phyloP scores from a whole-genome alignment of 1,140 invertebrate species.

The Drosophila miranda region DNA sequence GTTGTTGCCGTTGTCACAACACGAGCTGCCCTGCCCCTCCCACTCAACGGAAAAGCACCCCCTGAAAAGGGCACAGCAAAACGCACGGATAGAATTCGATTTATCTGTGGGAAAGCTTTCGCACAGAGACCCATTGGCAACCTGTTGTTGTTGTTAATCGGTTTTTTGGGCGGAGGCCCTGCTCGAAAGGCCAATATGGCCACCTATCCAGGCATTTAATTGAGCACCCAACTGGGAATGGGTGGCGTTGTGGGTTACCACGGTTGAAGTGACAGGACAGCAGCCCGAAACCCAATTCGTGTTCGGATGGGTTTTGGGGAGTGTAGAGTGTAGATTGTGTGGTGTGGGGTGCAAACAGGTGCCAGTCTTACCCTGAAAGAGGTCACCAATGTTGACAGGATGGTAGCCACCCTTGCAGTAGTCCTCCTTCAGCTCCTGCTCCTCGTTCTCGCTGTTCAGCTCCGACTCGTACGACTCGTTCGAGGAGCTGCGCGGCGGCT shows the following conservation, averaged over 20 bases:
- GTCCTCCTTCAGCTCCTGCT: conserved; percentile 97
- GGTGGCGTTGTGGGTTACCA: conserved; percentile 17
- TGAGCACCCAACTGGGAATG: not conserved
- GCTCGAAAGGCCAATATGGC: conserved; percentile 49
- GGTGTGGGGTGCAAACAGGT: conserved; percentile 66
- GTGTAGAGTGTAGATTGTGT: too few species aligned
- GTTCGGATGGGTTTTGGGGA: conserved; percentile 4
- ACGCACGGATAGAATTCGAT: conserved; percentile 32
- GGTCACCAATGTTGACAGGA: conserved; percentile 97
- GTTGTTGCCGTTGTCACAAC: conserved; percentile 50
- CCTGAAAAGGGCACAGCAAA: conserved; percentile 13
- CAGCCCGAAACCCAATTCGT: not conserved
- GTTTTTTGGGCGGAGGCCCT: conserved; percentile 15
- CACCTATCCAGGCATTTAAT: conserved; percentile 1
- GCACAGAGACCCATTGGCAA: conserved; percentile 49
- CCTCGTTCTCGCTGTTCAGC: conserved; percentile 93
- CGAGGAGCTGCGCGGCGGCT: conserved; percentile 89
- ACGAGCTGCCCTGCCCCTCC: conserved; percentile 16
- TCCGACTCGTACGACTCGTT: conserved; percentile 91
- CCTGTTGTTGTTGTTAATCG: conserved; percentile 60
- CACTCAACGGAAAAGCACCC: conserved; percentile 25
- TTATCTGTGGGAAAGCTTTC: conserved; percentile 33
- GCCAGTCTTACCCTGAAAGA: conserved; percentile 85
- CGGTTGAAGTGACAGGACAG: not conserved
- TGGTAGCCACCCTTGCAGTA: conserved; percentile 98